Evolutionary conservation across 2,888 invertebrate species (phyloP).

Genomic region (Anthophora plumipes): DNA sequence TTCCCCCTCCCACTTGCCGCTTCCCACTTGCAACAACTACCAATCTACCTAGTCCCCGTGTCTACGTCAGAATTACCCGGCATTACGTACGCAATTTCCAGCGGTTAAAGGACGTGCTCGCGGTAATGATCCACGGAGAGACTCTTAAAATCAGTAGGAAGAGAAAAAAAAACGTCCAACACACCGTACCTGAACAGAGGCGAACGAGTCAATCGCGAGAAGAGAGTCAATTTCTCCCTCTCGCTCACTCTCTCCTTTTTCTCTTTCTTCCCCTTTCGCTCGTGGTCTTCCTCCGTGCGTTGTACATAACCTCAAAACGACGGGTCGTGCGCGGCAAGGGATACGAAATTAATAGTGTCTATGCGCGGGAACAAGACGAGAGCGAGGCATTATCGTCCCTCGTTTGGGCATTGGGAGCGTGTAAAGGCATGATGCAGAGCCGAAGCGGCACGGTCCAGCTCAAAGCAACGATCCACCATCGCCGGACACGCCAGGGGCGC

Average conservation of each 20-base stretch:
- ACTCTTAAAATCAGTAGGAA: neutral
- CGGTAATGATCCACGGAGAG: slow-evolving; percentile 1
- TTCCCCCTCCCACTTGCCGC: too few species aligned
- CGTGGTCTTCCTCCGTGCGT: slow-evolving; percentile 2
- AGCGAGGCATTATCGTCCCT: slow-evolving; percentile 80
- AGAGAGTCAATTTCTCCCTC: too few species aligned
- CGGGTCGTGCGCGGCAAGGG: slow-evolving; percentile 63
- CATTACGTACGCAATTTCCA: slow-evolving; percentile 23
- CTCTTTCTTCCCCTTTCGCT: neutral
- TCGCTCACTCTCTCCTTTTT: too few species aligned
- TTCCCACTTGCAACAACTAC: too few species aligned
- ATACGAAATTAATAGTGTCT: slow-evolving; percentile 84
- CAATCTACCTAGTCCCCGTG: slow-evolving; percentile 1
- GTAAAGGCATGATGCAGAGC: slow-evolving; percentile 82
- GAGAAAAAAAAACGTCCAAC: slow-evolving; percentile 16
- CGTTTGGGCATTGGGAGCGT: slow-evolving; percentile 83
- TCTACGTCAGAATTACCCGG: slow-evolving; percentile 24
- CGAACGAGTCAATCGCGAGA: slow-evolving; percentile 65
- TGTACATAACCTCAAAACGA: slow-evolving; percentile 31
- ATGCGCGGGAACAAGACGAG: slow-evolving; percentile 80
- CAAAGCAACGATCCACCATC: slow-evolving; percentile 83
- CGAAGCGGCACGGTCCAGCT: slow-evolving; percentile 79
- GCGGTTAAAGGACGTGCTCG: slow-evolving; percentile 6
- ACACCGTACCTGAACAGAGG: slow-evolving; percentile 11
- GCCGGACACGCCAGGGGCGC: slow-evolving; percentile 84